A percentile compares a stretch with the other conserved stretches of the same genome.
Conservation (phyloP, 2,888 invertebrate species). For the Desoria tigrina region DNA sequence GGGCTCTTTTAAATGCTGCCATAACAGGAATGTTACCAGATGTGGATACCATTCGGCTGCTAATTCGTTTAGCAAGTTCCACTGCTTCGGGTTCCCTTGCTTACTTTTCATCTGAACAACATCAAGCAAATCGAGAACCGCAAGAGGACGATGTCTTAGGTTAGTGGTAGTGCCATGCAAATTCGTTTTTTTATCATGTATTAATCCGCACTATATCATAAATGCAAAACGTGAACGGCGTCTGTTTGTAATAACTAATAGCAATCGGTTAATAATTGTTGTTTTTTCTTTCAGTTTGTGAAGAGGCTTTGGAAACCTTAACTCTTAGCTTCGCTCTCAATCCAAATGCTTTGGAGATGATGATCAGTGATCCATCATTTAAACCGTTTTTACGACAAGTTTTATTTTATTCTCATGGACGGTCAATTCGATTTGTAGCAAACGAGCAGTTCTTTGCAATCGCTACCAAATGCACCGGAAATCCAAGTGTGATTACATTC, state of each 20-base stretch:
- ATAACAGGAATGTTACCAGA: conserved; percentile 69
- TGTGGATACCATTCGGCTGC: conserved; percentile 69
- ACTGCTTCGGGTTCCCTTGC: conserved; percentile 65
- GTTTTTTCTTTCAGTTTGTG: conserved; percentile 65
- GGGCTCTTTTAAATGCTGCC: conserved; percentile 41
- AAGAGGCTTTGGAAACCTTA: conserved; percentile 89
- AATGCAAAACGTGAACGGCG: no score
- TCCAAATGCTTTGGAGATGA: conserved; percentile 77
- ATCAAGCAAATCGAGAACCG: conserved; percentile 52
- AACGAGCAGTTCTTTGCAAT: conserved; percentile 82
- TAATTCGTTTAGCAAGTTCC: conserved; percentile 77
- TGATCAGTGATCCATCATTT: conserved; percentile 77
- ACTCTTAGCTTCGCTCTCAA: conserved; percentile 86
- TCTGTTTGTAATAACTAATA: no score
- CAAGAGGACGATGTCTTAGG: conserved; percentile 57
- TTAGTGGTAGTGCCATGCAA: conserved; percentile 11
- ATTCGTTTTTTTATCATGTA: conserved; percentile 24
- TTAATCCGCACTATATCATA: no score
- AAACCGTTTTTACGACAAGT: conserved; percentile 66
- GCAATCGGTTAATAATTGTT: not conserved
- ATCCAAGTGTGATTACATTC: conserved; percentile 65
- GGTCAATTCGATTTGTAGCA: conserved; percentile 68
- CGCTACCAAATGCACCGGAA: conserved; percentile 75
- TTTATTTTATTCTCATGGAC: conserved; percentile 48
- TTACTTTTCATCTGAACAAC: conserved; percentile 49